Percentiles rank a stretch among this genome's conserved stretches.
These are phyloP conservation scores for Poicephalus meyeri DNA, from an alignment of 2,113 vertebrate genomes.

Conservation along the genomic window DNA sequence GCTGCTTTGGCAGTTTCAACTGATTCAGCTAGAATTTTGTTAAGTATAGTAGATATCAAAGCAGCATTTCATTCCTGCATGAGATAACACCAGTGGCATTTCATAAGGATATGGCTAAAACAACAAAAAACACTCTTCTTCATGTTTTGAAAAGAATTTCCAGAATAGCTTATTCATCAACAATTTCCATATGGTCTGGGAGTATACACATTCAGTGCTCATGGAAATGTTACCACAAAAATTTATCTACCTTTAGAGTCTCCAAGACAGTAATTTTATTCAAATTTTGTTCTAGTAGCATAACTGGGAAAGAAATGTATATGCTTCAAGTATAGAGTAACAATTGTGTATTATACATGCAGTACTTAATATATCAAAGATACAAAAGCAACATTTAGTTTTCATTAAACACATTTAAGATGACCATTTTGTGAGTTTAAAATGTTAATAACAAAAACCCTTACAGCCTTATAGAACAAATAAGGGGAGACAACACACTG, in stretches of 20 bases:
- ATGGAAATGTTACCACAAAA: neutral
- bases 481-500: neutral
- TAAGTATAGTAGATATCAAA: neutral
- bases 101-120: neutral
- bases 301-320: neutral
- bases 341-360: neutral
- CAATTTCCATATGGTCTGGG: neutral
- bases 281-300: neutral
- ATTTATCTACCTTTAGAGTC: neutral
- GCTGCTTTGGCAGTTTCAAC: neutral
- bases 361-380: neutral
- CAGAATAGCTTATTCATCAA: neutral
- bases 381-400: neutral
- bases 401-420: neutral
- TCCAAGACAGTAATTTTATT: neutral
- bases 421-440: neutral
- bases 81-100: neutral
- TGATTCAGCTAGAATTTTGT: neutral
- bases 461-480: neutral
- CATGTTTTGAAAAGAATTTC: neutral
- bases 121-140: neutral
- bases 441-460: neutral
- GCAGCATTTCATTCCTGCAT: neutral
- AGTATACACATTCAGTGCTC: accelerated
- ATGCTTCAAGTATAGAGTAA: neutral